A percentile compares a stretch with the other conserved stretches of the same genome.
Evolutionary conservation across 2,888 invertebrate species (phyloP).

Genomic region (Trileptium ribeirensis): DNA sequence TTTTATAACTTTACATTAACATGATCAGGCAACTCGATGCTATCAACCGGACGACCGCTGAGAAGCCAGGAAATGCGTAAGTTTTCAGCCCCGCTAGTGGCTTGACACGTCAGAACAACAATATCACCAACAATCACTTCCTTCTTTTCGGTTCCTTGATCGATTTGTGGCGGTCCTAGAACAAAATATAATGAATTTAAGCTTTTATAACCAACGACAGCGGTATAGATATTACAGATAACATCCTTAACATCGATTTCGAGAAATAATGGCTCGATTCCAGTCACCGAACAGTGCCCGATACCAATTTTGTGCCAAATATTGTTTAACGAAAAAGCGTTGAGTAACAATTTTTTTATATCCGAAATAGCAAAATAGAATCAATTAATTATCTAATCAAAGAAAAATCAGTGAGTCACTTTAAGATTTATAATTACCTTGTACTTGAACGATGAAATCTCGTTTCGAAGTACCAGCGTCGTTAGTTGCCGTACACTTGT

Average conservation of each 20-base stretch:
- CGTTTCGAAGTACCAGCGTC: conserved; percentile 56
- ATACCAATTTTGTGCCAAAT: too few species aligned
- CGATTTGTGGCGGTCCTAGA: conserved; percentile 44
- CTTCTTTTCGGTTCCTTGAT: conserved; percentile 30
- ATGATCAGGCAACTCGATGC: neutral
- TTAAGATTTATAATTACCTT: conserved; percentile 38
- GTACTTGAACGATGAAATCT: conserved; percentile 43
- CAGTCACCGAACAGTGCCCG: too few species aligned
- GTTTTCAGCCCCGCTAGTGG: conserved; percentile 48
- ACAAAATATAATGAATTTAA: too few species aligned
- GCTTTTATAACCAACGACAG: too few species aligned
- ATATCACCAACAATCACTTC: conserved; percentile 48
- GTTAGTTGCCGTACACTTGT: conserved; percentile 59
- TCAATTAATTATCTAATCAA: too few species aligned
- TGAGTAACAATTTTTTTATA: too few species aligned
- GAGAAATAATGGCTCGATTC: too few species aligned
- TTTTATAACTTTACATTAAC: neutral
- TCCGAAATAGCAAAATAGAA: too few species aligned
- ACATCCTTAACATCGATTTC: too few species aligned
- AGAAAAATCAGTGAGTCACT: too few species aligned
- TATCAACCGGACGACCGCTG: conserved; percentile 43
- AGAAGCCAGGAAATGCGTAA: conserved; percentile 38
- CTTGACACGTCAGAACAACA: conserved; percentile 52
- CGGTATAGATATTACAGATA: too few species aligned
- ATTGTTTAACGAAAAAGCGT: too few species aligned